Conservation (phyloP, 1,140 invertebrate genomes). For the Oreohelix idahoensis region DNA sequence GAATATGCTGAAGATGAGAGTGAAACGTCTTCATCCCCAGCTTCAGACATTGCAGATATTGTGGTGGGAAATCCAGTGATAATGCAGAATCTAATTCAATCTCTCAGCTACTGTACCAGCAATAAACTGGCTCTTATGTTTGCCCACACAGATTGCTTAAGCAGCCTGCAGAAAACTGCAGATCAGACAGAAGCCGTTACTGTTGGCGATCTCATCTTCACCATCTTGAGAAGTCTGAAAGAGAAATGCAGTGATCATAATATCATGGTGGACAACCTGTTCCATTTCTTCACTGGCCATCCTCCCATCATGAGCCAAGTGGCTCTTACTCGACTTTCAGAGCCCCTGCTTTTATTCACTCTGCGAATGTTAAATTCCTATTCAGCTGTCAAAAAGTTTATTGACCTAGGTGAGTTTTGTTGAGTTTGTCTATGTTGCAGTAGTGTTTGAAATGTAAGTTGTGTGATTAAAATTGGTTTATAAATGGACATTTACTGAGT, state of each 20-base stretch:
- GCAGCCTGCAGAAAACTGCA: conserved; percentile 56
- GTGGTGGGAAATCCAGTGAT: conserved; percentile 75
- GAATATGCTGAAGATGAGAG: conserved; percentile 29
- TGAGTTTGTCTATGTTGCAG: too few relatives aligned
- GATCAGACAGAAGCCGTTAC: conserved; percentile 76
- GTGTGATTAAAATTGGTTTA: too few relatives aligned
- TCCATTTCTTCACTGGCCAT: conserved; percentile 80
- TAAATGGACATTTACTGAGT: too few relatives aligned
- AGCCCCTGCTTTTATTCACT: conserved; percentile 84
- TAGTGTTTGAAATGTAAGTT: too few relatives aligned
- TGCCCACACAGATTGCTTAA: conserved; percentile 59
- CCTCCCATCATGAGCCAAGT: conserved; percentile 40
- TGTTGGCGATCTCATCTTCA: conserved; percentile 87
- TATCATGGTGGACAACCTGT: conserved; percentile 82
- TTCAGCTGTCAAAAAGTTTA: conserved; percentile 80
- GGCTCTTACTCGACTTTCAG: conserved; percentile 76
- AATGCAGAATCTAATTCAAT: conserved; percentile 84
- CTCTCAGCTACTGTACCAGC: conserved; percentile 78
- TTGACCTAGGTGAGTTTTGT: conserved; percentile 74
- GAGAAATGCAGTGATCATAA: conserved; percentile 78
- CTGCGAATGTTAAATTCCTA: conserved; percentile 81
- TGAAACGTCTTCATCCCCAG: neutral
- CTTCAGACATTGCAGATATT: conserved; percentile 60
- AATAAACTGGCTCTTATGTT: conserved; percentile 71
- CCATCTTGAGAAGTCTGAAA: conserved; percentile 83